These are phyloP conservation scores for Drosophila recens DNA, from an alignment of 2,888 invertebrate species.

Conservation along the genomic window DNA sequence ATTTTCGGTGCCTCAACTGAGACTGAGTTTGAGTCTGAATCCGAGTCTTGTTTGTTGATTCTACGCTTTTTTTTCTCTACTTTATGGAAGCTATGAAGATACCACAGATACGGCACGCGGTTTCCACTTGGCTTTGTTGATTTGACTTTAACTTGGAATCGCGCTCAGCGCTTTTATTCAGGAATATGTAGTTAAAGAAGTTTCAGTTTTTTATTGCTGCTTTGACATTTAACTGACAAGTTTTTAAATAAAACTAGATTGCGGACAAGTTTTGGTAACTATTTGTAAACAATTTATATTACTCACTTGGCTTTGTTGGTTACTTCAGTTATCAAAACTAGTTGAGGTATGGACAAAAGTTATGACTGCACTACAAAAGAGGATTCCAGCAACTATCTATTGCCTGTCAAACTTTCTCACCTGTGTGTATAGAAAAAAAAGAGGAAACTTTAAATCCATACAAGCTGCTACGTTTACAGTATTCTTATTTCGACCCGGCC, in stretches of 20 bases:
- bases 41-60: conserved; percentile 51
- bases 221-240: conserved; percentile 1
- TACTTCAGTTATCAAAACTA: conserved; percentile 8
- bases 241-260: conserved; percentile 7
- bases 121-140: conserved; percentile 53
- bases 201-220: conserved; percentile 15
- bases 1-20: conserved; percentile 55
- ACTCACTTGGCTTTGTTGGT: conserved; percentile 7
- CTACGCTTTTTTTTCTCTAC: conserved; percentile 23
- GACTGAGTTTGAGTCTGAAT: conserved; percentile 7
- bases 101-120: conserved; percentile 62
- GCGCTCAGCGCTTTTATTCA: conserved; percentile 20
- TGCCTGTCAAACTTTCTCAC: conserved; percentile 57
- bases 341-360: conserved; percentile 33
- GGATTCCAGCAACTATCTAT: conserved; percentile 49
- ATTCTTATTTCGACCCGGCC: conserved; percentile 3
- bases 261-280: conserved; percentile 7
- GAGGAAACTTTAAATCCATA: conserved; percentile 21
- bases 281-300: conserved; percentile 30
- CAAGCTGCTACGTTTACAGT: conserved; percentile 24
- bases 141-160: conserved; percentile 37
- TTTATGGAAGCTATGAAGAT: conserved; percentile 49
- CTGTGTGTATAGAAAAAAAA: conserved; percentile 17
- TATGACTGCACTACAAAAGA: conserved; percentile 23
- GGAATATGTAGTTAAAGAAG: not conserved